phyloP scores from a whole-genome alignment of 2,113 vertebrate species.

The Spheniscus mendiculus region DNA sequence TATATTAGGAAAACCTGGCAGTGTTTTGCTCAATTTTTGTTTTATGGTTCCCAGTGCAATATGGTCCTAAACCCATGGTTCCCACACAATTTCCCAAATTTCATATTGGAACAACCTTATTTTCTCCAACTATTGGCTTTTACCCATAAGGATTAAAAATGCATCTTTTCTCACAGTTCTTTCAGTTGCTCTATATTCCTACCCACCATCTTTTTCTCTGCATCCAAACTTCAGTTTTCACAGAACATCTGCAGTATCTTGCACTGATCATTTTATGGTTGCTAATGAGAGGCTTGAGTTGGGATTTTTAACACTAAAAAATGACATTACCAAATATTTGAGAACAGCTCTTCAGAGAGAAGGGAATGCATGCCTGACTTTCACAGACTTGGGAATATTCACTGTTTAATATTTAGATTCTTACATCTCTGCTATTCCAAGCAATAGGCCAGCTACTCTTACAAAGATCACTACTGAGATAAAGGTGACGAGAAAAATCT shows the following conservation, averaged over 20 bases:
- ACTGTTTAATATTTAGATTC: background rate
- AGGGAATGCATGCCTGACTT: background rate
- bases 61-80: slow-evolving; percentile 5
- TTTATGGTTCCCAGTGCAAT: slow-evolving; percentile 11
- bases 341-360: slow-evolving; percentile 22
- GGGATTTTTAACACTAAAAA: background rate
- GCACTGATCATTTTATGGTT: background rate
- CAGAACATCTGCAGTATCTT: slow-evolving; percentile 59
- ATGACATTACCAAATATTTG: slow-evolving; percentile 20
- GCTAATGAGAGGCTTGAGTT: slow-evolving; percentile 29
- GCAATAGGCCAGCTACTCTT: background rate
- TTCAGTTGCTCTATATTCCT: background rate
- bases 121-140: slow-evolving; percentile 27
- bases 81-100: slow-evolving; percentile 11
- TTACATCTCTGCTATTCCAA: background rate
- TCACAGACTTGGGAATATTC: background rate
- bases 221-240: slow-evolving; percentile 38
- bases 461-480: background rate
- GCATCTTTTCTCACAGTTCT: slow-evolving; percentile 15
- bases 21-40: background rate
- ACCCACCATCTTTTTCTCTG: slow-evolving; percentile 13
- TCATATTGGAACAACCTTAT: background rate
- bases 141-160: slow-evolving; percentile 11
- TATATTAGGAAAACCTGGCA: slow-evolving; percentile 17
- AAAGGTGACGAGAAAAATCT: background rate